Conservation (phyloP, 2,797 vertebrate genomes). For the Botia almorhae region DNA sequence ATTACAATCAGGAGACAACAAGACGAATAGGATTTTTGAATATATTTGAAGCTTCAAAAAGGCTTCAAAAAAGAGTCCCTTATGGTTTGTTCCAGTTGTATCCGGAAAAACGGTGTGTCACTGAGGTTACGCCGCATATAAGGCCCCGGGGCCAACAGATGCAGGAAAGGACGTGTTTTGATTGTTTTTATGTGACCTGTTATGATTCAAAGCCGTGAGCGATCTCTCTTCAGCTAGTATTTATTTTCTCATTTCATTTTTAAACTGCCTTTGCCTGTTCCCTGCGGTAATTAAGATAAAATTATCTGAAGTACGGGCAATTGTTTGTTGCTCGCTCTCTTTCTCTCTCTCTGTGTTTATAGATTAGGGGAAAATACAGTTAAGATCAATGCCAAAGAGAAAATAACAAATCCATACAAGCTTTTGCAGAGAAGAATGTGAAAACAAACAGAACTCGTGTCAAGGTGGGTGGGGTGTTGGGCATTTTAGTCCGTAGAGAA, state of each 20-base stretch:
- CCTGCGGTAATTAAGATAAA: conserved; percentile 59
- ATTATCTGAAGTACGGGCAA: conserved; percentile 47
- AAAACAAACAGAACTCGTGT: conserved; percentile 45
- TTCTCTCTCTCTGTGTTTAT: conserved; percentile 39
- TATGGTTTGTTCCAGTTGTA: conserved; percentile 34
- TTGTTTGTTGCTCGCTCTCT: conserved; percentile 22
- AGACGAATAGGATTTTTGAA: not conserved
- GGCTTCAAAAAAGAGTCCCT: conserved; percentile 5
- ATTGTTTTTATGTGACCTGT: conserved; percentile 58
- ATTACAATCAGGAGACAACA: not conserved
- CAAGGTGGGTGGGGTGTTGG: not conserved
- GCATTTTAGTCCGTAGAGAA: not conserved
- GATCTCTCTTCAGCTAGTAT: conserved; percentile 51
- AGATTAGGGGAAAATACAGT: conserved; percentile 55
- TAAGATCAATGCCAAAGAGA: conserved; percentile 58
- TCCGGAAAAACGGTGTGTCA: conserved; percentile 28
- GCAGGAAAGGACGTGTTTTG: conserved; percentile 50
- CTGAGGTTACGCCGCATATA: conserved; percentile 45
- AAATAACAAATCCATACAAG: conserved; percentile 59
- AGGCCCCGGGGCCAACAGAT: conserved; percentile 56
- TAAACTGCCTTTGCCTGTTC: conserved; percentile 52
- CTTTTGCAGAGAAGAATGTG: conserved; percentile 31
- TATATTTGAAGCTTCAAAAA: conserved; percentile 42
- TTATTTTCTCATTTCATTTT: conserved; percentile 60
- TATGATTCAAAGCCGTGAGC: conserved; percentile 52